A percentile compares a stretch with the other conserved stretches of the same genome.
Conservation (phyloP, 2,888 invertebrate genomes). For the Caenorhabditis japonica region DNA sequence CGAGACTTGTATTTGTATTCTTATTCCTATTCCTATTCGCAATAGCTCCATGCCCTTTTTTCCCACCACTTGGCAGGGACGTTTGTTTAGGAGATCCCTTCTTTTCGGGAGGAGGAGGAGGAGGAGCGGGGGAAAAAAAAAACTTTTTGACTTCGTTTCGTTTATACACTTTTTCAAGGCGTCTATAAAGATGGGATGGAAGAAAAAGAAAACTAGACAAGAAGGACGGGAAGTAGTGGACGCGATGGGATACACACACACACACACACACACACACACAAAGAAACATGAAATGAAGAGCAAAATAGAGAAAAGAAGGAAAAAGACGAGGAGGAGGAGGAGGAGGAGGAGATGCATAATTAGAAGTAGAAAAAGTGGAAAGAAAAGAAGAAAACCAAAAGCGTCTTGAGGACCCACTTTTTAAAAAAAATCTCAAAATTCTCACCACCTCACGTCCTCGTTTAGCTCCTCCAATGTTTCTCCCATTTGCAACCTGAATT, state of each 20-base stretch:
- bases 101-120: too few species aligned
- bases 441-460: too few species aligned
- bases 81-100: conserved; percentile 26
- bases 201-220: conserved; percentile 9
- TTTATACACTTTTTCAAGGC: conserved; percentile 25
- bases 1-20: too few species aligned
- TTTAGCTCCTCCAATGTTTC: too few species aligned
- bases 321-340: conserved; percentile 13
- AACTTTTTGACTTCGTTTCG: conserved; percentile 44
- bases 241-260: conserved; percentile 20
- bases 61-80: conserved; percentile 44
- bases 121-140: too few species aligned
- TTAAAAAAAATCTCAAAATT: too few species aligned
- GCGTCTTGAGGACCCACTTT: background rate
- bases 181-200: conserved; percentile 5
- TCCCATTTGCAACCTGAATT: too few species aligned
- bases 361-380: conserved; percentile 33
- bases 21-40: too few species aligned
- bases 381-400: conserved; percentile 20
- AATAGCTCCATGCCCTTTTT: conserved; percentile 19
- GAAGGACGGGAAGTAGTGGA: conserved; percentile 17
- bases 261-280: conserved; percentile 17
- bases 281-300: conserved; percentile 46
- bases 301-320: conserved; percentile 7
- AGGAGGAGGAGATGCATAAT: conserved; percentile 45